phyloP scores from a whole-genome alignment of 2,888 invertebrate genomes.

The Auanema freiburgensis region DNA sequence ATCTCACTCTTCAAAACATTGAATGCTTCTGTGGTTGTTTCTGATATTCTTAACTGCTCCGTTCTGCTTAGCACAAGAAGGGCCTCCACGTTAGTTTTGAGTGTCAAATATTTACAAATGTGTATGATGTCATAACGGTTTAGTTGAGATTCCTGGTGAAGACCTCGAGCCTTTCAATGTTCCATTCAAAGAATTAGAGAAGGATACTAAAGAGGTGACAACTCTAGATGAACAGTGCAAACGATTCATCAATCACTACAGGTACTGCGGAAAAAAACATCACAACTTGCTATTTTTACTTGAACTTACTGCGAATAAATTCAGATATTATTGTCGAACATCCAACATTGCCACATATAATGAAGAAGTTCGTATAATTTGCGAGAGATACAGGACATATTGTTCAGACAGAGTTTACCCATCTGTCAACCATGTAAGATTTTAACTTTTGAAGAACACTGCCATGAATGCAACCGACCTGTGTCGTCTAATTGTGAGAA shows the following conservation, averaged over 20 bases:
- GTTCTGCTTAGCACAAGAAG: no score
- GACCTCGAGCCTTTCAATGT: conserved; percentile 52
- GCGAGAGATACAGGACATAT: conserved; percentile 52
- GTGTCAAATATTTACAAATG: no score
- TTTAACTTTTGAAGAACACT: neutral
- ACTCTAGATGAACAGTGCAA: conserved; percentile 55
- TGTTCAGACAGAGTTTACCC: conserved; percentile 55
- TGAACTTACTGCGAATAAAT: conserved; percentile 2
- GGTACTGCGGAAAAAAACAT: conserved; percentile 19
- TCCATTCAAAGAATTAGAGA: conserved; percentile 49
- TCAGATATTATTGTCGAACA: conserved; percentile 52
- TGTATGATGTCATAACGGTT: neutral
- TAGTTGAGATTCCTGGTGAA: conserved; percentile 24
- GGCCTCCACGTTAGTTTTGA: no score
- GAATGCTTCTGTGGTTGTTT: no score
- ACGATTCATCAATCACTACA: conserved; percentile 49
- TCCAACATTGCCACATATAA: conserved; percentile 58
- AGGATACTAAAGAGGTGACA: conserved; percentile 49
- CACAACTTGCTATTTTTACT: neutral
- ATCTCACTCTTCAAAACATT: no score
- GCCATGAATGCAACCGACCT: neutral
- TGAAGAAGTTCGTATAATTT: conserved; percentile 58
- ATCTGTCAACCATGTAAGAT: conserved; percentile 50
- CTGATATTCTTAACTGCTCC: no score
- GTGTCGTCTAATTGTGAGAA: neutral